phyloP scores from a whole-genome alignment of 2,113 vertebrate species.

The Notarius quadriscutis region DNA sequence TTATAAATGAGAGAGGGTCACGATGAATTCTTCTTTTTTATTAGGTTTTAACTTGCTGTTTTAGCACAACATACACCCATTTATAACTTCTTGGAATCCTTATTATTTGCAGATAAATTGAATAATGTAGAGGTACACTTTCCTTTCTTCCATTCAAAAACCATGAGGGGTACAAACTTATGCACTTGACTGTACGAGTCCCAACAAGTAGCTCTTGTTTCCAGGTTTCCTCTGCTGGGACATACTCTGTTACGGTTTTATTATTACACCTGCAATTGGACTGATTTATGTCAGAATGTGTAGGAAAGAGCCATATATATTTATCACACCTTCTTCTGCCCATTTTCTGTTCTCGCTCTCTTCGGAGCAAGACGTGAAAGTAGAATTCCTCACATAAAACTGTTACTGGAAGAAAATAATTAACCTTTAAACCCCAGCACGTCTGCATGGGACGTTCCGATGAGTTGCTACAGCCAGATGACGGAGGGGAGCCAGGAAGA shows the following conservation, averaged over 20 bases:
- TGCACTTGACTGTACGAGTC: conserved; percentile 27
- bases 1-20: background rate
- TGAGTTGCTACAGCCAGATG: conserved; percentile 6
- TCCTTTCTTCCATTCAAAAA: background rate
- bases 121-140: background rate
- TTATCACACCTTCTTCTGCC: background rate
- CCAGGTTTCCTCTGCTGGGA: conserved; percentile 20
- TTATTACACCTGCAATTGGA: conserved; percentile 66
- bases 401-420: conserved; percentile 33
- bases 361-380: background rate
- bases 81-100: background rate
- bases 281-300: conserved; percentile 56
- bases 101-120: background rate
- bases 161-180: background rate
- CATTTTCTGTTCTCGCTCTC: background rate
- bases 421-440: conserved; percentile 25
- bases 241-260: conserved; percentile 53
- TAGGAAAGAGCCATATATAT: conserved; percentile 20
- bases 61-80: background rate
- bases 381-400: conserved; percentile 40
- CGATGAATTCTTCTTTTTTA: background rate
- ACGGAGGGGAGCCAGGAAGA: background rate
- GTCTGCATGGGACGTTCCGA: conserved; percentile 4
- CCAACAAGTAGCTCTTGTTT: background rate
- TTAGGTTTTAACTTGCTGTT: background rate